Evolutionary conservation across 1,140 invertebrate species (phyloP).

Genomic region (Ditylenchus dipsaci): DNA sequence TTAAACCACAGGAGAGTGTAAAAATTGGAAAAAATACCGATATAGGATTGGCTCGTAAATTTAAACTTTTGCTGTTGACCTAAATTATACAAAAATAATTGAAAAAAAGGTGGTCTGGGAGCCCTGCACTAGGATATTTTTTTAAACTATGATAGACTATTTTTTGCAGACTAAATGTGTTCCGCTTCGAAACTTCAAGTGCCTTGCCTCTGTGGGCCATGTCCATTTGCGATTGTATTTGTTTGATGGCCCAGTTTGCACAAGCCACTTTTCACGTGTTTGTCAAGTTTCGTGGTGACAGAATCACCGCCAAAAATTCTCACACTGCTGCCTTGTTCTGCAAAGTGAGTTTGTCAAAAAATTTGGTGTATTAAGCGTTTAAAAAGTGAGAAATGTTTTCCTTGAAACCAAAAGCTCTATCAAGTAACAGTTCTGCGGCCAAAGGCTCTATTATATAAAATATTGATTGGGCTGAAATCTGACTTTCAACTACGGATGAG

Average conservation of each 20-base stretch:
- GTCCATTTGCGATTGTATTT: constrained; percentile 53
- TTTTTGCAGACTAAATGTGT: constrained; percentile 40
- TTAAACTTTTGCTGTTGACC: constrained; percentile 21
- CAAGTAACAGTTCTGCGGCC: constrained; percentile 3
- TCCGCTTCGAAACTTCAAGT: constrained; percentile 51
- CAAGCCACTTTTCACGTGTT: constrained; percentile 48
- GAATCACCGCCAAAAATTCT: background rate
- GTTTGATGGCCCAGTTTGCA: constrained; percentile 37
- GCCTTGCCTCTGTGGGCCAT: constrained; percentile 50
- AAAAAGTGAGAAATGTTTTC: too few species aligned
- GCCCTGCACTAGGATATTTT: constrained; percentile 23
- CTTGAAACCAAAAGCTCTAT: too few species aligned
- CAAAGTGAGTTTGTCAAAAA: constrained; percentile 47
- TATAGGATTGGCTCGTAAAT: constrained; percentile 24
- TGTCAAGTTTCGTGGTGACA: constrained; percentile 10
- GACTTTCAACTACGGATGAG: too few species aligned
- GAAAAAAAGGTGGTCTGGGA: too few species aligned
- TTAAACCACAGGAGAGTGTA: constrained; percentile 10
- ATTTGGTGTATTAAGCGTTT: background rate
- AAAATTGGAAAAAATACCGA: constrained; percentile 20
- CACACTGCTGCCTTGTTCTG: constrained; percentile 38
- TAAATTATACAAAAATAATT: too few species aligned
- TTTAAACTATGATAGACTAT: constrained; percentile 12
- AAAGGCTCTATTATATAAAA: too few species aligned
- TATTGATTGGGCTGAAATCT: too few species aligned